phyloP scores from a whole-genome alignment of 2,888 invertebrate species.

The Erebia ligea region DNA sequence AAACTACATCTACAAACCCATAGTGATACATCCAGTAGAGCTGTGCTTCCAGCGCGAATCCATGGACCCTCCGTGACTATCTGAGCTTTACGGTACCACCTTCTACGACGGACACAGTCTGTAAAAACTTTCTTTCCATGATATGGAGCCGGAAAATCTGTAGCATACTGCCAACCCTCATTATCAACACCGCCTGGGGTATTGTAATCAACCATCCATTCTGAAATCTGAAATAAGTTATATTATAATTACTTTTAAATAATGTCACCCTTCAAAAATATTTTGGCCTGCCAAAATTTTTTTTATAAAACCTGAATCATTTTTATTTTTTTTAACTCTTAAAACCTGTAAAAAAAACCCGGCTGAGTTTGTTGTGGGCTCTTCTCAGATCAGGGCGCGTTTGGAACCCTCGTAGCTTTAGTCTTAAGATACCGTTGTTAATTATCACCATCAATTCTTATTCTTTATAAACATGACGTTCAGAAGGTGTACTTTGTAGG shows the following conservation, averaged over 20 bases:
- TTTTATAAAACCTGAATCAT: too few relatives aligned
- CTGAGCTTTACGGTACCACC: conserved; percentile 93
- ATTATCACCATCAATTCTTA: too few relatives aligned
- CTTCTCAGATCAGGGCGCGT: too few relatives aligned
- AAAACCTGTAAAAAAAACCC: too few relatives aligned
- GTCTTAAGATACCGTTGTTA: too few relatives aligned
- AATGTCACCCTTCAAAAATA: too few relatives aligned
- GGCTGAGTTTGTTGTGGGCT: too few relatives aligned
- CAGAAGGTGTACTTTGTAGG: too few relatives aligned
- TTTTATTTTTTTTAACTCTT: too few relatives aligned
- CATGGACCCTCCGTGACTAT: conserved; percentile 94
- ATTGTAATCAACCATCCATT: conserved; percentile 96
- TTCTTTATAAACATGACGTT: too few relatives aligned
- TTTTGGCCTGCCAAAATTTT: too few relatives aligned
- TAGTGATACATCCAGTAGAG: conserved; percentile 90
- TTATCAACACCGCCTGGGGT: conserved; percentile 94
- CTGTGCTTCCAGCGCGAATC: conserved; percentile 93
- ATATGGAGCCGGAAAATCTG: conserved; percentile 94
- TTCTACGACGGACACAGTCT: conserved; percentile 92
- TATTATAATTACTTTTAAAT: background rate
- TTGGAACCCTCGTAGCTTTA: too few relatives aligned
- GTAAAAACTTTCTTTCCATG: conserved; percentile 93
- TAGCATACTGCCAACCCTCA: conserved; percentile 98
- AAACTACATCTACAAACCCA: conserved; percentile 75
- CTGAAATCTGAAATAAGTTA: conserved; percentile 84